Evolutionary conservation across 1,140 invertebrate species (phyloP).

Genomic region (Latrodectus geometricus): DNA sequence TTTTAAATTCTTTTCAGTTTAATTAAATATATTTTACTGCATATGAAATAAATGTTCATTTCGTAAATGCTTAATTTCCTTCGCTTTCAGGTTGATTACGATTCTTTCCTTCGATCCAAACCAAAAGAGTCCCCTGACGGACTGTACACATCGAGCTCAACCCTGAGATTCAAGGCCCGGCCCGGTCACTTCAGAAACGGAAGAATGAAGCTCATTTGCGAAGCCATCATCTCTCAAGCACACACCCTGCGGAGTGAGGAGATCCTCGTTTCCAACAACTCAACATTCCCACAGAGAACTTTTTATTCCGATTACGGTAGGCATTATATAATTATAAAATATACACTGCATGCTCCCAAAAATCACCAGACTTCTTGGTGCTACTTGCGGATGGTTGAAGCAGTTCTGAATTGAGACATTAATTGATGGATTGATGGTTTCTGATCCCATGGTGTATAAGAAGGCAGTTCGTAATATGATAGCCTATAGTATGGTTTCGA

Average conservation of each 20-base stretch:
- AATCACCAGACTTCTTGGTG: too few relatives aligned
- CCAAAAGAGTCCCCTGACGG: conserved; percentile 26
- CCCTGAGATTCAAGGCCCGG: conserved; percentile 20
- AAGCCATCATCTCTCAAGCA: conserved; percentile 48
- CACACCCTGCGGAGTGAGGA: conserved; percentile 46
- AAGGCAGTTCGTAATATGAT: too few relatives aligned
- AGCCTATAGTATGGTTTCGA: too few relatives aligned
- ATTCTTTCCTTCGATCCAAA: neutral
- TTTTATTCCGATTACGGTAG: conserved; percentile 24
- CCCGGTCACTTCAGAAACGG: conserved; percentile 35
- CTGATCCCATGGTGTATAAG: too few relatives aligned
- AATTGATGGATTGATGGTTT: too few relatives aligned
- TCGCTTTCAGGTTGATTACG: conserved; percentile 17
- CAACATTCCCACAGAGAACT: neutral
- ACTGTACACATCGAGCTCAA: conserved; percentile 15
- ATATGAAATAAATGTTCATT: too few relatives aligned
- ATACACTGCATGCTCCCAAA: too few relatives aligned
- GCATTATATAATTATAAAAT: neutral
- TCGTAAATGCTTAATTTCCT: neutral
- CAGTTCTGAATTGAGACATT: too few relatives aligned
- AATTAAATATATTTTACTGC: too few relatives aligned
- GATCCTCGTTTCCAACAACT: conserved; percentile 32
- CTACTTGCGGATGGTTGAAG: too few relatives aligned
- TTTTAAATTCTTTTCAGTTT: too few relatives aligned
- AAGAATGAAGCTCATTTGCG: conserved; percentile 37